Conservation (phyloP, 2,797 vertebrate genomes). For the Triplophysa bombifrons region DNA sequence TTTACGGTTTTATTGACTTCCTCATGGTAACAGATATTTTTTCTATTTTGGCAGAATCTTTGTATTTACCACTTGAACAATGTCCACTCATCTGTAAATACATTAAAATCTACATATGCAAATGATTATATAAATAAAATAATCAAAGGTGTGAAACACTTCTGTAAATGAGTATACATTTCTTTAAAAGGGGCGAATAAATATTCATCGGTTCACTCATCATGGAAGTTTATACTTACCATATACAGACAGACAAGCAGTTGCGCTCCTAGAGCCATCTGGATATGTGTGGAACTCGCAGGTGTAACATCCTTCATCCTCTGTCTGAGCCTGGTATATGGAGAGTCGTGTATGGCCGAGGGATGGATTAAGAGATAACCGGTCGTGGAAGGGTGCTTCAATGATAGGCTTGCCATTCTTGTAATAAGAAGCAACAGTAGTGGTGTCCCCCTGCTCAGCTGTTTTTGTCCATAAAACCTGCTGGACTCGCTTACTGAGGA, state of each 20-base stretch:
- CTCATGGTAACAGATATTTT: too few species aligned
- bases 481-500: constrained; percentile 60
- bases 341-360: constrained; percentile 68
- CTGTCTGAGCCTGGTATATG: constrained; percentile 63
- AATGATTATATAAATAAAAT: not conserved
- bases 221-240: constrained; percentile 46
- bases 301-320: constrained; percentile 81
- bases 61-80: too few species aligned
- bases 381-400: constrained; percentile 53
- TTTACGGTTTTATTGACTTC: too few species aligned
- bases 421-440: constrained; percentile 65
- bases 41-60: too few species aligned
- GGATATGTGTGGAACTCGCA: constrained; percentile 79
- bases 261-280: constrained; percentile 63
- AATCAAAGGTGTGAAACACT: not conserved
- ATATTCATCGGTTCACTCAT: not conserved
- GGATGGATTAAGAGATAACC: constrained; percentile 64
- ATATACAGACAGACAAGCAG: constrained; percentile 71
- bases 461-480: constrained; percentile 81
- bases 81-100: too few species aligned
- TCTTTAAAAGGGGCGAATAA: not conserved
- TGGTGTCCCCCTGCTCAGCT: constrained; percentile 69
- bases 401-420: constrained; percentile 30
- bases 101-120: not conserved
- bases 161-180: not conserved